Evolutionary conservation across 2,888 invertebrate species (phyloP), one percentile per base, ranked within the genome.

Genomic region (Dasypolia templi): DNA sequence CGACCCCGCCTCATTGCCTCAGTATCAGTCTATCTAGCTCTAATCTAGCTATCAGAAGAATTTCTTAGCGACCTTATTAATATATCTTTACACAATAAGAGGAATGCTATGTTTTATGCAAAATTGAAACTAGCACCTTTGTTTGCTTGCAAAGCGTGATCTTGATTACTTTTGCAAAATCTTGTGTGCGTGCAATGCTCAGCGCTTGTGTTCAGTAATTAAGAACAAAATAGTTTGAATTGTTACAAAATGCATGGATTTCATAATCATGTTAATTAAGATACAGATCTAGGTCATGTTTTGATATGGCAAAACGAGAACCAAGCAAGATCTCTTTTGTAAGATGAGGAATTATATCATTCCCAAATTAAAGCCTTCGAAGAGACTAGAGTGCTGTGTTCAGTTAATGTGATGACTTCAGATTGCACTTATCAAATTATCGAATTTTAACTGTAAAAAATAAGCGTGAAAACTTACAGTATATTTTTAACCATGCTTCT

Each of bases 151-250:
- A 35, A 72, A 61, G 5, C n/a, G 39, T 39, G 72, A 65, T 56
- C 77, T 65, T 68, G 64, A 81, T 72, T 58, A 62, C 42, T 56
- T 77, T 77, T 55, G 65, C 73, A 77, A 82, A 80, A 76, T 80
- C 58, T 56, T 42, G 53, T 59, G 29, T 35, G 49, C 53, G 65
- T 71, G 71, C 55, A 76, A 68, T 66, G 44, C 22, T 44, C 39
- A 32, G 26, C 17, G 49, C 14, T 69, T 44, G 42, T 32, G 35
- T 26, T 58, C 29, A 58, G 32, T 65, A 69, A 66, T 56, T 66
- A 75, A 9, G 63, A 66, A 68, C 46, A 49, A 61, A 72, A 80
- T 68, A 77, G 42, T 46, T 76, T 69, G 39, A 49, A 61, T 69
- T 44, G 22, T 79, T 79, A 53, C 63, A 19, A 55, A 74, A 79